These are phyloP conservation scores for Ahaetulla prasina DNA, from an alignment of 2,113 vertebrate genomes.

Conservation along the genomic window DNA sequence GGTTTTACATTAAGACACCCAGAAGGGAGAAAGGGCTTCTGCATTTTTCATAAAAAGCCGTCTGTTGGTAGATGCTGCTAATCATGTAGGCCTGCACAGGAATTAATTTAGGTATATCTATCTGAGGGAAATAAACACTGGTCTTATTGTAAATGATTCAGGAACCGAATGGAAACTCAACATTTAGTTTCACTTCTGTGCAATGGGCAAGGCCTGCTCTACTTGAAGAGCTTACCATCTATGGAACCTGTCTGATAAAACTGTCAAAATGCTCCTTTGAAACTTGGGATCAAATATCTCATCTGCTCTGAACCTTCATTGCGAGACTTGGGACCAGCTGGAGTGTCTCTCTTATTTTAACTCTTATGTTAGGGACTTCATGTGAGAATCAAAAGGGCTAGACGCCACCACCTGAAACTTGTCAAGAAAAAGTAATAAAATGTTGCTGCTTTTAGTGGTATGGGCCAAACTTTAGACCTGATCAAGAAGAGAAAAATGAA, in stretches of 20 bases:
- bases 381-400: not conserved
- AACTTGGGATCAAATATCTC: not conserved
- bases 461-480: not conserved
- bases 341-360: not conserved
- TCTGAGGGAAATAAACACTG: not conserved
- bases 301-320: not conserved
- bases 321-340: not conserved
- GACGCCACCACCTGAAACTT: not conserved
- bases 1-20: not conserved
- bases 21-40: not conserved
- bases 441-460: not conserved
- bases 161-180: not conserved
- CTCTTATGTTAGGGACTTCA: not conserved
- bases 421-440: not conserved
- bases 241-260: not conserved
- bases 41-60: not conserved
- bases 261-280: not conserved
- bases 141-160: not conserved
- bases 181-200: not conserved
- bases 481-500: not conserved
- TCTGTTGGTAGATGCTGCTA: not conserved
- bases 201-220: not conserved
- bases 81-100: not conserved
- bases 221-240: not conserved
- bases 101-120: not conserved